Evolutionary conservation across 2,113 vertebrate species (phyloP), one percentile per base, ranked within the genome.

Genomic region (Ailuropoda melanoleuca): DNA sequence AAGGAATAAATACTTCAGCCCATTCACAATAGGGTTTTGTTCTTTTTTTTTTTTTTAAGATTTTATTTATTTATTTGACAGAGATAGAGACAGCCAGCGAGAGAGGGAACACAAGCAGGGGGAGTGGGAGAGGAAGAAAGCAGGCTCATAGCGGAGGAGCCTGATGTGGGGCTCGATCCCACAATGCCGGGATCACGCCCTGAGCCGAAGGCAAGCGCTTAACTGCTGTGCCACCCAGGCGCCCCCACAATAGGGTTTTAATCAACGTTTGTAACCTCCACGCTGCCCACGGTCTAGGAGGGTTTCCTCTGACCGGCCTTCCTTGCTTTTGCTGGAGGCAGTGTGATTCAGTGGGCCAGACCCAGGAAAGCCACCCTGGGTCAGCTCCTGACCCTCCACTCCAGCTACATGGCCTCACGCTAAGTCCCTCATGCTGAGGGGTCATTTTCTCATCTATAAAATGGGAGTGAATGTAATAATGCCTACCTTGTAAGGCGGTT

Each of bases 261-360:
- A 13, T 66, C 18, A 34, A 39, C 1, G 0, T 53, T 58, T 43
- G 18, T 91, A 43, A 26, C 4, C 14, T 92, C 56, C 58, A 24
- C 1, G 2, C 0, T 29, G 19, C 39, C 21, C 12, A 0, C 2
- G 10, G 18, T 50, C 39, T 23, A 4, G 12, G 26, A 14, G 72
- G 50, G 19, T 17, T 37, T 43, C 11, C 34, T 39, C 26, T 37
- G 21, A 53, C 3, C 0, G 7, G 53, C 1, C 0, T 14, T 39
- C 6, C 9, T 1, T 29, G 29, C 29, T 75, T 90, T 48, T 39
- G 3, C 9, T 80, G 9, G 46, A 77, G 2, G 18, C 7, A 37
- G 21, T 15, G 21, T 1, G 0, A 2, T 6, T 55, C 80, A 48
- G 34, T 11, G 60, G 46, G 43, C 8, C 1, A 62, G 37, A 9